Percentiles rank a stretch among this genome's conserved stretches.
Evolutionary conservation across 2,888 invertebrate genomes (phyloP).

Genomic region (Pteria penguin): DNA sequence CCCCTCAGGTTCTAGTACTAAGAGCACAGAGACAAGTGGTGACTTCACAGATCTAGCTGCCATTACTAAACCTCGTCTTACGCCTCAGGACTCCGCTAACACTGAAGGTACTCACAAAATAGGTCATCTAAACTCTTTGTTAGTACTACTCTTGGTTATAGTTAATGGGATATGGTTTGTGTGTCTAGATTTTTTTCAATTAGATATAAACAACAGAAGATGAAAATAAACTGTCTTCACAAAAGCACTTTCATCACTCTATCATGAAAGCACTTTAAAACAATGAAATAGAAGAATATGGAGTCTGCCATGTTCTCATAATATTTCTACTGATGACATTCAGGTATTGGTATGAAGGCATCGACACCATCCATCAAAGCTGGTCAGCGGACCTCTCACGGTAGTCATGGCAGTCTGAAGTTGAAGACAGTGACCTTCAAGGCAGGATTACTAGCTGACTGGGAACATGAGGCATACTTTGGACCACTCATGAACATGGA

Average conservation of each 20-base stretch:
- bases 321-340: no score
- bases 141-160: no score
- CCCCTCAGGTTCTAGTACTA: slow-evolving; percentile 34
- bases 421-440: slow-evolving; percentile 76
- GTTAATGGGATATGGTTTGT: no score
- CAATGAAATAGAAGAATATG: no score
- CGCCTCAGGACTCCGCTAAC: neutral
- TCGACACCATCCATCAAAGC: slow-evolving; percentile 46
- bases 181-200: no score
- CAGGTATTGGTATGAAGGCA: neutral
- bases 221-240: no score
- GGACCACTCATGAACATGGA: slow-evolving; percentile 74
- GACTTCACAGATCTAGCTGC: neutral
- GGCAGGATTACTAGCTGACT: slow-evolving; percentile 73
- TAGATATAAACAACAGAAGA: no score
- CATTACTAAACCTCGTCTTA: neutral
- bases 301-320: no score
- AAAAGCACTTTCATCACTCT: no score
- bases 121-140: no score
- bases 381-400: slow-evolving; percentile 19
- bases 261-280: no score
- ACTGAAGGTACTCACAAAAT: neutral
- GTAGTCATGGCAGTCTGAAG: slow-evolving; percentile 52
- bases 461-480: slow-evolving; percentile 71
- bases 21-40: neutral